Conservation (phyloP, 2,797 vertebrate genomes). For the Cygnus olor region DNA sequence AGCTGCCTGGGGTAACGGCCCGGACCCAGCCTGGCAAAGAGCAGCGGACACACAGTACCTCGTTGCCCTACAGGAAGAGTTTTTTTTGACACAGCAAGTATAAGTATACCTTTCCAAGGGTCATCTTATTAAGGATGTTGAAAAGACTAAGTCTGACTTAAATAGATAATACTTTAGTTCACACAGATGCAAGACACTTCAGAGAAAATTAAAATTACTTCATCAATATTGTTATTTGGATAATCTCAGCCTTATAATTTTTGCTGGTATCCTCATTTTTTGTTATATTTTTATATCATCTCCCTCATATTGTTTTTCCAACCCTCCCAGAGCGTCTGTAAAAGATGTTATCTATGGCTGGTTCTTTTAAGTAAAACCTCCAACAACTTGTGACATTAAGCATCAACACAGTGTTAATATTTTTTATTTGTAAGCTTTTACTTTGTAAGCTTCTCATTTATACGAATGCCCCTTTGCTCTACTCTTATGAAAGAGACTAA, state of each 20-base stretch:
- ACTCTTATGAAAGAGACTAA: not conserved
- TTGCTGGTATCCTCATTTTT: not conserved
- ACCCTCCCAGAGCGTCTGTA: not conserved
- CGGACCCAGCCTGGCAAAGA: fast-evolving
- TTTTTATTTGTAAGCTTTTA: not conserved
- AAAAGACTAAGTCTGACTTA: not conserved
- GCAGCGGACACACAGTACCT: not conserved
- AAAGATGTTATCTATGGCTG: not conserved
- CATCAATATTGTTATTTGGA: not conserved
- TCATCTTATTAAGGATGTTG: not conserved
- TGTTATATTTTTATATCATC: not conserved
- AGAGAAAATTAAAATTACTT: not conserved
- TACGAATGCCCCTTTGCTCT: not conserved
- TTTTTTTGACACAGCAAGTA: not conserved
- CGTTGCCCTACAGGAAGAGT: not conserved
- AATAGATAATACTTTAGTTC: not conserved
- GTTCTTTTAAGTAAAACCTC: not conserved
- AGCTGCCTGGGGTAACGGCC: not conserved
- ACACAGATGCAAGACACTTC: not conserved
- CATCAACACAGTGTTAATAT: not conserved
- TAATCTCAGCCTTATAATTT: fast-evolving
- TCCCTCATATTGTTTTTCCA: not conserved
- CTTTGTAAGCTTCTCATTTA: not conserved
- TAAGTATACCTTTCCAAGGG: too few relatives aligned
- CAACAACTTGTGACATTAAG: not conserved